These are phyloP conservation scores for Thecocarcelia acutangulata DNA, from an alignment of 2,888 invertebrate genomes.

Conservation along the genomic window DNA sequence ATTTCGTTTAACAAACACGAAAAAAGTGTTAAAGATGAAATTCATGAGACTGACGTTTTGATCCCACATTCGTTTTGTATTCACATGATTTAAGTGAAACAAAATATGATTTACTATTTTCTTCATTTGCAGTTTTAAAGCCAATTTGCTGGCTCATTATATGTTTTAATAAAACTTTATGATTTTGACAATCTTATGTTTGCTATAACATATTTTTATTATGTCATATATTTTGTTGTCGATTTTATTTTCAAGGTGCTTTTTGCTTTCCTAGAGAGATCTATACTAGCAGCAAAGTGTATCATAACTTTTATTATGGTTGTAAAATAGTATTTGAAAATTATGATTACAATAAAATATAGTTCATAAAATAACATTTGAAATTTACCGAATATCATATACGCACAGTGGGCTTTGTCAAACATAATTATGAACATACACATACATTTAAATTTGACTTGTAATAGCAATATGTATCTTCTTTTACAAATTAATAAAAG, in stretches of 20 bases:
- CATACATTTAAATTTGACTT: too few species aligned
- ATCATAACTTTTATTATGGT: conserved; percentile 28
- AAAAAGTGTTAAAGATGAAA: conserved; percentile 19
- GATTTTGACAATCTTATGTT: neutral
- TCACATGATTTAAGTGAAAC: too few species aligned
- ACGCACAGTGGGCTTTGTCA: too few species aligned
- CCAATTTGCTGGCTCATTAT: too few species aligned
- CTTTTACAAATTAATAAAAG: too few species aligned
- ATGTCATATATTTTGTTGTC: neutral
- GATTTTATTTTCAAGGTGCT: conserved; percentile 8
- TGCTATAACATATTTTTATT: neutral
- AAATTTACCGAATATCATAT: neutral
- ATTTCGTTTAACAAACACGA: conserved; percentile 13
- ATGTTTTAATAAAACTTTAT: too few species aligned
- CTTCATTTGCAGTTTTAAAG: too few species aligned
- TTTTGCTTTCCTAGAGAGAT: neutral
- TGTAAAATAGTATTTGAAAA: conserved; percentile 4
- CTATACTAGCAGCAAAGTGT: conserved; percentile 21
- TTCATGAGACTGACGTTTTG: neutral
- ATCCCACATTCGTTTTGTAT: conserved; percentile 10
- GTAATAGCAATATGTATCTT: too few species aligned
- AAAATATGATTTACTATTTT: too few species aligned
- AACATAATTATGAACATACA: too few species aligned
- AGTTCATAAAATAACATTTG: conserved; percentile 4
- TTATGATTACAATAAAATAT: neutral